Percentiles rank a stretch among this genome's conserved stretches.
Evolutionary conservation across 1,140 invertebrate genomes (phyloP).

Genomic region (Platyscapa corneri): DNA sequence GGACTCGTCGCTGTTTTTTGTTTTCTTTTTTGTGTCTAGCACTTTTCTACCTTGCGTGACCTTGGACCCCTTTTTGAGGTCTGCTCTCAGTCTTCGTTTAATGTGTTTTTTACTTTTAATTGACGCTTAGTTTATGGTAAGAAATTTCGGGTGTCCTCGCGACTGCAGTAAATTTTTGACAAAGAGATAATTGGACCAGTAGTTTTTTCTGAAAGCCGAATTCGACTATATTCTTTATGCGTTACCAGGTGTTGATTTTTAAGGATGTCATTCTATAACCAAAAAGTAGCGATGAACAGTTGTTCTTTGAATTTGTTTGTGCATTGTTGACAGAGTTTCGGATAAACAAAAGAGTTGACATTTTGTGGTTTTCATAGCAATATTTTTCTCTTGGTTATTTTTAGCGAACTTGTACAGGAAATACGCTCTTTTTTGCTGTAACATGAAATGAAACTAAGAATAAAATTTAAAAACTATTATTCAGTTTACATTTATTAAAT

Average conservation of each 20-base stretch:
- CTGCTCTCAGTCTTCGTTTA: too few species aligned
- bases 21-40: conserved; percentile 22
- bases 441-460: neutral
- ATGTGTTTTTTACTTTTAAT: conserved; percentile 13
- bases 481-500: too few species aligned
- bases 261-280: neutral
- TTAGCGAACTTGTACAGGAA: too few species aligned
- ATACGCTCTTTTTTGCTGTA: too few species aligned
- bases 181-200: neutral
- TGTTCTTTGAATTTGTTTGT: neutral
- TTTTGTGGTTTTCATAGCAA: too few species aligned
- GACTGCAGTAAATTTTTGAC: neutral
- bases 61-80: conserved; percentile 46
- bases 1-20: too few species aligned
- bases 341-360: neutral
- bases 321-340: neutral
- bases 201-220: neutral
- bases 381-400: too few species aligned
- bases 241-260: conserved; percentile 39
- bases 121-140: conserved; percentile 3
- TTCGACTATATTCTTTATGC: neutral
- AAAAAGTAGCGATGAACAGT: neutral
- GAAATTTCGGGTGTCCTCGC: conserved; percentile 32
- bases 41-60: conserved; percentile 26
- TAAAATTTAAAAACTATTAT: neutral